A percentile compares a stretch with the other conserved stretches of the same genome.
Evolutionary conservation across 2,797 vertebrate genomes (phyloP).

Genomic region (Enteromius argenteus): DNA sequence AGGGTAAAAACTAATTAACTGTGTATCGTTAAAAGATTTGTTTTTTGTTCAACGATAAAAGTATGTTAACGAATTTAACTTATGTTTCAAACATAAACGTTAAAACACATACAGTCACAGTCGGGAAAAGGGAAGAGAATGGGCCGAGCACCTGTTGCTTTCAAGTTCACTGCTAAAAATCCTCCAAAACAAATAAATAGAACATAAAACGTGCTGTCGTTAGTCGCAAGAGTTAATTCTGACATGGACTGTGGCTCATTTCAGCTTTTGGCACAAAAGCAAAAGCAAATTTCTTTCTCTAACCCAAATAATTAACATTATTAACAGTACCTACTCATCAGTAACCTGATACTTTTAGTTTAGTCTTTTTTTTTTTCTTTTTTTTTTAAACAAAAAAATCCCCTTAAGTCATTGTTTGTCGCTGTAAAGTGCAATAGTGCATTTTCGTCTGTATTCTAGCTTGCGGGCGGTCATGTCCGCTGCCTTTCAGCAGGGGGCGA

Average conservation of each 20-base stretch:
- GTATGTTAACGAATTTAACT: not conserved
- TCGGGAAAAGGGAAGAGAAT: not conserved
- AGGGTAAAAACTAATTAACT: not conserved
- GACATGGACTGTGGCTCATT: conserved; percentile 61
- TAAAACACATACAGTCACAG: conserved; percentile 26
- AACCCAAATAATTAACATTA: conserved; percentile 59
- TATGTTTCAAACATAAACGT: not conserved
- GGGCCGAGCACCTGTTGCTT: conserved; percentile 30
- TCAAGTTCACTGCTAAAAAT: conserved; percentile 50
- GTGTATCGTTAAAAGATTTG: not conserved
- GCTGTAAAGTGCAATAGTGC: conserved; percentile 99
- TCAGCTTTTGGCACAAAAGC: conserved; percentile 87
- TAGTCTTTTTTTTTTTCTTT: conserved; percentile 46
- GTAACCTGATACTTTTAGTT: conserved; percentile 72
- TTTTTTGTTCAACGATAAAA: not conserved
- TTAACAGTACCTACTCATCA: conserved; percentile 70
- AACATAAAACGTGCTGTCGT: conserved; percentile 17
- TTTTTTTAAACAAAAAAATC: conserved; percentile 48
- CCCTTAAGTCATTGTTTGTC: conserved; percentile 71
- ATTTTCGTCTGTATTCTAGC: conserved; percentile 74
- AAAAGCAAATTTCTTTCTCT: conserved; percentile 69
- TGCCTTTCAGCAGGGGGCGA: conserved; percentile 54
- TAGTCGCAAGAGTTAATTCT: conserved; percentile 66
- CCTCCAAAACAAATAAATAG: conserved; percentile 47
- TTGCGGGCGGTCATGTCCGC: conserved; percentile 31